phyloP scores from a whole-genome alignment of 2,888 invertebrate genomes.

The Boloria selene region DNA sequence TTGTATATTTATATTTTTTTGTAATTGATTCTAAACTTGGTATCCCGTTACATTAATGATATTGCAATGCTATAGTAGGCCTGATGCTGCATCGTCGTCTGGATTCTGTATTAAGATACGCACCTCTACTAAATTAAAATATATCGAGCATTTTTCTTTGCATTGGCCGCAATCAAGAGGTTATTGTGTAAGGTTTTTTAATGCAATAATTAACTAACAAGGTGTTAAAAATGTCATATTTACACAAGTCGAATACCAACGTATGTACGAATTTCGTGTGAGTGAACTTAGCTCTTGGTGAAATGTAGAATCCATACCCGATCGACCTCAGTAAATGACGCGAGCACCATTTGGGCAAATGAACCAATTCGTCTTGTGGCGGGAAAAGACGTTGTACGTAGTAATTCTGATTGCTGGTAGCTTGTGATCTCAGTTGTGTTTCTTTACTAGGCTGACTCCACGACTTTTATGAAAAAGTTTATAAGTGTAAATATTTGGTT shows the following conservation, averaged over 20 bases:
- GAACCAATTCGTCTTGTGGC: slow-evolving; percentile 34
- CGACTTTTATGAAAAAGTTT: not conserved
- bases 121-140: no score
- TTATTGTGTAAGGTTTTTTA: no score
- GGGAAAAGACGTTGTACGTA: slow-evolving; percentile 13
- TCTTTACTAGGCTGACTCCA: not conserved
- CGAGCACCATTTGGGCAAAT: slow-evolving; percentile 32
- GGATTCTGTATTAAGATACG: no score
- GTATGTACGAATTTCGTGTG: slow-evolving; percentile 1
- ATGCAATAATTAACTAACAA: no score
- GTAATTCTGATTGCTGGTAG: slow-evolving; percentile 20
- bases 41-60: no score
- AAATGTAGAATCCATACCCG: slow-evolving; percentile 18
- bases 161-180: no score
- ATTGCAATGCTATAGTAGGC: no score
- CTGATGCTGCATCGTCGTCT: no score
- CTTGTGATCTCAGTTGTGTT: not conserved
- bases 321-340: slow-evolving; percentile 35
- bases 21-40: no score
- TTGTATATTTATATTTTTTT: no score
- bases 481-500: no score
- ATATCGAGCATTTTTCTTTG: no score
- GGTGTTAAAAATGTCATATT: not conserved
- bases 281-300: slow-evolving; percentile 16
- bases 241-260: not conserved